Evolutionary conservation across 2,113 vertebrate species (phyloP).

Genomic region (Eurystomus gularis): DNA sequence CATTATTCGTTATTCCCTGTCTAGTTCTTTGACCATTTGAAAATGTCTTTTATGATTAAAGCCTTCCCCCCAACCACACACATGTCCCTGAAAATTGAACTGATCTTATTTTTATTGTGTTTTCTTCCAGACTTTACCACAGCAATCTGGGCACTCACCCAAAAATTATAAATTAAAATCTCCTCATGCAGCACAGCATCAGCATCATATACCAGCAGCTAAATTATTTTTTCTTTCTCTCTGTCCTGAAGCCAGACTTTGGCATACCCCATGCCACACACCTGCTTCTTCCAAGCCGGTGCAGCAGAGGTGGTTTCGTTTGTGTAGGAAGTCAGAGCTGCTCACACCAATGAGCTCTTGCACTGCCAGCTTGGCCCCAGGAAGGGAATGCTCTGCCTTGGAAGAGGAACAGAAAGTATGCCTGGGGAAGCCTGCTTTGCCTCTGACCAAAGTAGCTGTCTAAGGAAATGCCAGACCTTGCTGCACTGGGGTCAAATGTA

Average conservation of each 20-base stretch:
- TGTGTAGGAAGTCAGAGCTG: conserved; percentile 31
- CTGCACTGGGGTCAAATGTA: conserved; percentile 37
- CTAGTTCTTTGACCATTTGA: neutral
- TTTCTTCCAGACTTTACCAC: conserved; percentile 54
- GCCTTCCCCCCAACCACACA: neutral
- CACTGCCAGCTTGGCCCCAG: neutral
- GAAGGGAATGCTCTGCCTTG: conserved; percentile 21
- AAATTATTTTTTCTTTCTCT: conserved; percentile 23
- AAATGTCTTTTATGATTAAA: conserved; percentile 14
- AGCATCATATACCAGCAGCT: neutral
- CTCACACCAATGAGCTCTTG: neutral
- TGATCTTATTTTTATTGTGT: conserved; percentile 17
- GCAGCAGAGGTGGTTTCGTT: conserved; percentile 53
- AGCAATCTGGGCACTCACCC: conserved; percentile 53
- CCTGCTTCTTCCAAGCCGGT: neutral
- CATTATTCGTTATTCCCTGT: neutral
- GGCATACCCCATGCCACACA: conserved; percentile 28
- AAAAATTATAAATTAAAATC: conserved; percentile 56
- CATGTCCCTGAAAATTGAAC: conserved; percentile 24
- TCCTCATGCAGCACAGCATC: conserved; percentile 12
- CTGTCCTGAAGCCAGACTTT: neutral
- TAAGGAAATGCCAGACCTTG: conserved; percentile 62
- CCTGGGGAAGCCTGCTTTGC: conserved; percentile 41
- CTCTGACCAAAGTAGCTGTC: conserved; percentile 41
- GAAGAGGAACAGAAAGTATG: conserved; percentile 67